Base-by-base conservation (phyloP, 2,888 invertebrate genomes). In the Byasa hedistus region DNA sequence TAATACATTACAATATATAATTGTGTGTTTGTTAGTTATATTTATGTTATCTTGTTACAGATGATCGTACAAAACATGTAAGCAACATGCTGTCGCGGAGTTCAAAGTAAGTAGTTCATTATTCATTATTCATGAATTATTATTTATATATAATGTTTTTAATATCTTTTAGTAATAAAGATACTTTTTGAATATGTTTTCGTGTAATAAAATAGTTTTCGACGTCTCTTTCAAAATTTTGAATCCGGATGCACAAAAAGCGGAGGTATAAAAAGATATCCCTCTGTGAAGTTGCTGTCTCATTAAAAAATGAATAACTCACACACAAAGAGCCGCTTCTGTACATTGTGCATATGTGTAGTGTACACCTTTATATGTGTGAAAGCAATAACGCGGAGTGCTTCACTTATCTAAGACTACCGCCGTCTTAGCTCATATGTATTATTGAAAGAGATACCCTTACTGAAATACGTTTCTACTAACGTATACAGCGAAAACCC, bases 331-430 rank as follows among this genome's bases (percentile, higher is more conserved):
- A 12, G 1, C 12, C 15, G 12, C 3, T 12, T 39, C 3, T 39
- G 39, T 39, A 39, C 36, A 39, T 12, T 39, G 32, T 32, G n/a
- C 19, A 21, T 5, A 51, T n/a, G 51, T 51, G n/a, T 51, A 51
- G 39, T 39, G 39, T 39, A 17, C 19, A 27, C 24, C n/a, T 55
- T 3, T 48, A 22, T 10, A 32, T 59, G 55, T 32, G 60, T 57
- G 56, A 48, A 59, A 61, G 65, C 44, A 65, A 65, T 65, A 61
- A 61, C 60, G 36, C 48, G 23, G 65, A 65, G 65, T 65, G 65
- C 65, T 61, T 48, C 54, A 59, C 44, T 59, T 55, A 65, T 64
- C 64, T 59, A 36, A 56, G 56, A 61, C 60, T 23, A 17, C 12
- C 39, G 32, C 54, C 59, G 55, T 44, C 60, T 65, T 65, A 48